Conservation (phyloP, 2,113 vertebrate genomes). For the Emydocephalus ijimae region DNA sequence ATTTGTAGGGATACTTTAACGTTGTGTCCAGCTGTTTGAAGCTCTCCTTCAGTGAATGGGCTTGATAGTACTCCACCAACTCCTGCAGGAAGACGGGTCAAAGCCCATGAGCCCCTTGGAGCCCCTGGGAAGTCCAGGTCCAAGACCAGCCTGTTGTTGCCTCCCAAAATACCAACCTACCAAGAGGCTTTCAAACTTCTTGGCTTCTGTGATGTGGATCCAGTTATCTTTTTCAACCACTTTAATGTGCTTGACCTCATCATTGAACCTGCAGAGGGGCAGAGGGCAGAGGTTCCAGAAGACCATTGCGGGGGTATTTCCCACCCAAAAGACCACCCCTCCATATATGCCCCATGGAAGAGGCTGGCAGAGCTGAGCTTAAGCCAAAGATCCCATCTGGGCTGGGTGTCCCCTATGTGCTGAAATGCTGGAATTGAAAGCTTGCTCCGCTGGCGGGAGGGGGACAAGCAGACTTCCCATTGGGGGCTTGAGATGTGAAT, state of each 20-base stretch:
- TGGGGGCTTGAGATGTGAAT: not conserved
- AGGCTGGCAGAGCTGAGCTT: not conserved
- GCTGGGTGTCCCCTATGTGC: not conserved
- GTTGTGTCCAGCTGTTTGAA: conserved; percentile 97
- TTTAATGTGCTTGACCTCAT: conserved; percentile 99
- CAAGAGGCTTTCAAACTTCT: conserved; percentile 95
- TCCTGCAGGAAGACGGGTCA: conserved; percentile 72
- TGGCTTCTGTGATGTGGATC: conserved; percentile 97
- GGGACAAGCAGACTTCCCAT: not conserved
- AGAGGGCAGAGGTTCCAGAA: not conserved
- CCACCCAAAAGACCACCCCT: not conserved
- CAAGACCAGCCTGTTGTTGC: not conserved
- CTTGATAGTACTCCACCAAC: conserved; percentile 95
- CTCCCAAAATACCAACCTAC: conserved; percentile 64
- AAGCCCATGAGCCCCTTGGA: not conserved
- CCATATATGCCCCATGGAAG: not conserved
- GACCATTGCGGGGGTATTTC: not conserved
- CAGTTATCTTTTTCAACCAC: conserved; percentile 96
- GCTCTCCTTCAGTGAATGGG: conserved; percentile 95
- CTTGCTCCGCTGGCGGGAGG: not conserved
- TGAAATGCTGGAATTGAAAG: not conserved
- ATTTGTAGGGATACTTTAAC: conserved; percentile 89
- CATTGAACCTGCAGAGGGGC: conserved; percentile 81
- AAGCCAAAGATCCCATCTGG: not conserved
- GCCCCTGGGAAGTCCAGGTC: not conserved